Conservation (phyloP, 2,113 vertebrate species). For the Stercorarius parasiticus region DNA sequence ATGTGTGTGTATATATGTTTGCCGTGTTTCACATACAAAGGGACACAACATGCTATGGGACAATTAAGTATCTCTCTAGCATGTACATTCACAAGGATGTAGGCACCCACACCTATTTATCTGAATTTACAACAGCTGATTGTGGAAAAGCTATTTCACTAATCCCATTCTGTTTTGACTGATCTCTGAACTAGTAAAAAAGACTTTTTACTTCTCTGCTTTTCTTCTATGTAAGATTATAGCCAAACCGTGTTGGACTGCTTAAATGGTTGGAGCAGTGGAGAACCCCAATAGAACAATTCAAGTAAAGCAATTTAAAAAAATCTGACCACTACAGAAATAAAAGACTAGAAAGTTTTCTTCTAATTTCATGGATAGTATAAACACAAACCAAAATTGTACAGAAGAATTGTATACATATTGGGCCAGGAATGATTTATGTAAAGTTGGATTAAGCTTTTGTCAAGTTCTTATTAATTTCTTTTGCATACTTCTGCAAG, state of each 20-base stretch:
- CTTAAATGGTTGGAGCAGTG: background rate
- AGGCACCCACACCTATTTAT: background rate
- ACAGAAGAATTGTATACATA: background rate
- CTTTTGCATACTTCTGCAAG: background rate
- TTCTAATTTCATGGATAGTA: constrained; percentile 7
- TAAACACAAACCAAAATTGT: background rate
- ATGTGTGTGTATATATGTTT: background rate
- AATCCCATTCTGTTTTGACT: background rate
- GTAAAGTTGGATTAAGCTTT: background rate
- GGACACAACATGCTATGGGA: background rate
- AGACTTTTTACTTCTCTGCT: background rate
- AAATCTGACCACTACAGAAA: background rate
- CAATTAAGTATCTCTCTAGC: background rate
- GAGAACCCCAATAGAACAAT: constrained; percentile 1
- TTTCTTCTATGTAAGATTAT: background rate
- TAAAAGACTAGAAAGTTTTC: background rate
- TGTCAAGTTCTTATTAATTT: background rate
- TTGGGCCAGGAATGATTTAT: background rate
- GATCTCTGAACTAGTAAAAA: background rate
- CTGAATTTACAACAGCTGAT: too few species aligned
- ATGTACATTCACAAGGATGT: background rate
- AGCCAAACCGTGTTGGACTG: background rate
- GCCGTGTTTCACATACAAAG: background rate
- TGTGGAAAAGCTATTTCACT: background rate
- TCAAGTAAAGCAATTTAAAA: constrained; percentile 26